Percentiles rank a stretch among this genome's conserved stretches.
phyloP scores from a whole-genome alignment of 2,888 invertebrate species.

The Aleiodes leptofemur region DNA sequence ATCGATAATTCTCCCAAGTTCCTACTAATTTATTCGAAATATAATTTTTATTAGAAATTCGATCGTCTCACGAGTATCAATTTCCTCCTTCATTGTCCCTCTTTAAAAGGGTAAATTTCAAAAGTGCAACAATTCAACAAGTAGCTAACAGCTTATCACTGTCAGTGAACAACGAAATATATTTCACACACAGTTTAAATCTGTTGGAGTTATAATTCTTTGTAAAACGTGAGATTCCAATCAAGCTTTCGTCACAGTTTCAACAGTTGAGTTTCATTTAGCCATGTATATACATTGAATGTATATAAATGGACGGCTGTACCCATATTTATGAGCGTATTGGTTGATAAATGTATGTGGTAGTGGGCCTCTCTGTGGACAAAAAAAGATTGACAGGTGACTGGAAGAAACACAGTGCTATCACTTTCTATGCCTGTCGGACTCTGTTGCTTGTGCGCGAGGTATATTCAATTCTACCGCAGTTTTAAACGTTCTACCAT shows the following conservation, averaged over 20 bases:
- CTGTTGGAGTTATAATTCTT: conserved; percentile 29
- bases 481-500: conserved; percentile 42
- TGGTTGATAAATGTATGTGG: conserved; percentile 1
- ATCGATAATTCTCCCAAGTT: conserved; percentile 5
- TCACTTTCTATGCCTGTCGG: conserved; percentile 58
- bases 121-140: conserved; percentile 15
- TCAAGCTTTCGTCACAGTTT: conserved; percentile 43
- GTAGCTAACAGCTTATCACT: conserved; percentile 31
- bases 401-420: conserved; percentile 56
- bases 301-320: conserved; percentile 22
- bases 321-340: neutral
- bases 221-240: conserved; percentile 31
- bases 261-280: conserved; percentile 34
- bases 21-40: neutral
- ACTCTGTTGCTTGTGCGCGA: conserved; percentile 43
- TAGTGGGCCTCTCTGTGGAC: conserved; percentile 33
- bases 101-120: neutral
- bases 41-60: neutral
- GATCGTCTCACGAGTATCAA: conserved; percentile 16
- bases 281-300: conserved; percentile 12
- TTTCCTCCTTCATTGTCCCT: conserved; percentile 1
- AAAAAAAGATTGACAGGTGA: conserved; percentile 54
- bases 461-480: conserved; percentile 52
- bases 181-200: conserved; percentile 16
- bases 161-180: conserved; percentile 5